Conservation (phyloP, 2,888 invertebrate species). For the Arctia plantaginis region DNA sequence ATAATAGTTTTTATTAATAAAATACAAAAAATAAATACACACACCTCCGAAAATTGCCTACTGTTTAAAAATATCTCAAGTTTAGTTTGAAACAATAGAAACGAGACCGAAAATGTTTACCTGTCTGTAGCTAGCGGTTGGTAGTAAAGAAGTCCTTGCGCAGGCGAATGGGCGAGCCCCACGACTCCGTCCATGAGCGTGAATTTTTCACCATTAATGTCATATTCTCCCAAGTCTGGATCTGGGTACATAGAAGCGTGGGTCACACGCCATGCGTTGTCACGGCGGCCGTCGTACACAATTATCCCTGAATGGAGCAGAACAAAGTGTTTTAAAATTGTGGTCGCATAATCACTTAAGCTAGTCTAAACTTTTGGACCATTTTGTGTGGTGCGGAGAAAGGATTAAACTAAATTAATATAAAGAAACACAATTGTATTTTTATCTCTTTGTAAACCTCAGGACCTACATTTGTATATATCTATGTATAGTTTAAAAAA, state of each 20-base stretch:
- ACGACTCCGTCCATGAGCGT: constrained; percentile 92
- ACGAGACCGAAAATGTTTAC: constrained; percentile 55
- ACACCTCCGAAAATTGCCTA: too few relatives aligned
- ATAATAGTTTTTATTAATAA: too few relatives aligned
- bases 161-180: constrained; percentile 89
- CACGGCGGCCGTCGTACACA: constrained; percentile 89
- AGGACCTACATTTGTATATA: neutral
- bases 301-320: constrained; percentile 73
- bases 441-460: neutral
- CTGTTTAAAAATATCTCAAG: neutral
- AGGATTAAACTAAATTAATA: neutral
- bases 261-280: constrained; percentile 92
- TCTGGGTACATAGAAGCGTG: constrained; percentile 95
- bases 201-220: constrained; percentile 89
- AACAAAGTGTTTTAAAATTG: neutral
- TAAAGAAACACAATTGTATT: too few relatives aligned
- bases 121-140: constrained; percentile 91
- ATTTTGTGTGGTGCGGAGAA: neutral
- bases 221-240: constrained; percentile 91
- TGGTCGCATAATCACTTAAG: neutral
- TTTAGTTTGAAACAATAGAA: neutral
- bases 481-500: neutral
- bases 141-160: constrained; percentile 88
- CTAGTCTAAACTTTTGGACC: neutral
- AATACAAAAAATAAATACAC: too few relatives aligned